Percentiles rank a stretch among this genome's conserved stretches.
phyloP scores from a whole-genome alignment of 2,113 vertebrate genomes.

The Phoenicopterus ruber region DNA sequence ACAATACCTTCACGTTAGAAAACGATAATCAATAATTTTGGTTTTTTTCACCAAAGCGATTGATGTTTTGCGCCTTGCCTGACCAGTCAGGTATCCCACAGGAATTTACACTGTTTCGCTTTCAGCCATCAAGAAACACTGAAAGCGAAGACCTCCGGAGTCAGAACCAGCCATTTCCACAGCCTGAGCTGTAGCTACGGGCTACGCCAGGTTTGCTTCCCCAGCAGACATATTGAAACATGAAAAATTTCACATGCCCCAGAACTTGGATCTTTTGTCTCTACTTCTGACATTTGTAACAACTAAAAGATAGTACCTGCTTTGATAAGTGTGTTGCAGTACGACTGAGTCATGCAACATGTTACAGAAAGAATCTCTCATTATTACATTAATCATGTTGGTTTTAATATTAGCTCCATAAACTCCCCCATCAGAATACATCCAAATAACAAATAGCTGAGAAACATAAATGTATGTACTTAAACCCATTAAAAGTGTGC shows the following conservation, averaged over 20 bases:
- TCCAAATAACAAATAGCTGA: accelerated
- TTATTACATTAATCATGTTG: background rate
- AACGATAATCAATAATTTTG: background rate
- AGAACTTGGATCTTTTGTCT: background rate
- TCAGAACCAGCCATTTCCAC: background rate
- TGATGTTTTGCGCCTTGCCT: background rate
- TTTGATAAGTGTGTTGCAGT: background rate
- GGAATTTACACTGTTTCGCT: background rate
- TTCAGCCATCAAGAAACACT: background rate
- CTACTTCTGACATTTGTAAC: background rate
- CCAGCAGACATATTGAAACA: background rate
- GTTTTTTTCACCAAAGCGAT: background rate
- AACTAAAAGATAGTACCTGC: background rate
- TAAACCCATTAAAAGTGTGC: background rate
- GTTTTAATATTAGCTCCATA: background rate
- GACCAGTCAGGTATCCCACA: background rate
- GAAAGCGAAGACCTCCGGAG: background rate
- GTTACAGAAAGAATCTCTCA: background rate
- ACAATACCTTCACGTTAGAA: background rate
- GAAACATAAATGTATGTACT: background rate
- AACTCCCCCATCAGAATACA: background rate
- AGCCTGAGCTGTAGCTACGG: background rate
- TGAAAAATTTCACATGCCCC: background rate
- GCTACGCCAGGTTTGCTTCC: background rate
- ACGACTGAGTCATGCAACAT: background rate